These are phyloP conservation scores for Mormyrops attenuatus DNA, from an alignment of 2,797 vertebrate species.

Conservation along the genomic window DNA sequence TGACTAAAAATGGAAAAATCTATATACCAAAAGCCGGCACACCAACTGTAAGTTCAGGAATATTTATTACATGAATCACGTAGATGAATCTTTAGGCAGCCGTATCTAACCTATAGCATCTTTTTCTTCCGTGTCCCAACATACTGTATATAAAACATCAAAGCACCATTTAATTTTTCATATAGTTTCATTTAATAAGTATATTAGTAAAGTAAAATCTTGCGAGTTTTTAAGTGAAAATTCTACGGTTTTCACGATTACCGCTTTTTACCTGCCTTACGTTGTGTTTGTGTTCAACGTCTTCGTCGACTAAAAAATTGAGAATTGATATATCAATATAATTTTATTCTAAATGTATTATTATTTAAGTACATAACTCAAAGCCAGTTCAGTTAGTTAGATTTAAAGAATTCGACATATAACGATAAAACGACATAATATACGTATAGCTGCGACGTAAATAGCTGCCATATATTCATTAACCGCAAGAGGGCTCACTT, in stretches of 20 bases:
- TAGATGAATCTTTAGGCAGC: background rate
- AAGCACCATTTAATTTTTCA: background rate
- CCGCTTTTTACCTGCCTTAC: background rate
- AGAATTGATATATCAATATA: background rate
- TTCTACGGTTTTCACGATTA: background rate
- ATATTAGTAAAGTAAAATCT: background rate
- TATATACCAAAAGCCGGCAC: background rate
- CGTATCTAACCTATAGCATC: background rate
- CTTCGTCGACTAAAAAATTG: background rate
- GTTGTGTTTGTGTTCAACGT: background rate
- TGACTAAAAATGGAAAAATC: background rate
- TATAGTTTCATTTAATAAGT: background rate
- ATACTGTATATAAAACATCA: background rate
- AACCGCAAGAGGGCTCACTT: constrained; percentile 38
- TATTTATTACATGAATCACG: background rate
- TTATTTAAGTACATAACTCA: background rate
- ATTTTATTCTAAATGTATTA: background rate
- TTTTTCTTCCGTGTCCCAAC: background rate
- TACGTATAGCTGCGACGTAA: background rate
- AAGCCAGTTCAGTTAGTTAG: background rate
- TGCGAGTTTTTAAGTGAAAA: background rate
- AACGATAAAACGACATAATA: background rate
- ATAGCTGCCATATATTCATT: background rate
- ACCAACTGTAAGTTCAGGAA: background rate
- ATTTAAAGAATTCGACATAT: background rate